Percentiles rank a stretch among this genome's conserved stretches.
Conservation (phyloP, 1,140 invertebrate genomes). For the Drosophila pallidifrons region DNA sequence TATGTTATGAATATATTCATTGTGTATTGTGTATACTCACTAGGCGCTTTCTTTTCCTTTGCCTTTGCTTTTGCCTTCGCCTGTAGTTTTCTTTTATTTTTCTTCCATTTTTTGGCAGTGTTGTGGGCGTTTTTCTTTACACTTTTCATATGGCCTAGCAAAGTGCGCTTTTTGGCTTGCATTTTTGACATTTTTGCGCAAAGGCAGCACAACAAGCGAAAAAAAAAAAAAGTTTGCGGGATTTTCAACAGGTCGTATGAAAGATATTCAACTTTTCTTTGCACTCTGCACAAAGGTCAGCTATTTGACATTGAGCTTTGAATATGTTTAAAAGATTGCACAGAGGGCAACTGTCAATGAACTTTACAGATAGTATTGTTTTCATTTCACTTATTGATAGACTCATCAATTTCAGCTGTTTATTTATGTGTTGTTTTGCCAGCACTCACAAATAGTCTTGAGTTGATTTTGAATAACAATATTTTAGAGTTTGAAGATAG, state of each 20-base stretch:
- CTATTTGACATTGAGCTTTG: constrained; percentile 36
- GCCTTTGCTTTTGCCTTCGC: constrained; percentile 16
- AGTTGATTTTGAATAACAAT: too few species aligned
- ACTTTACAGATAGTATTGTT: constrained; percentile 12
- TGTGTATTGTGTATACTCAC: constrained; percentile 53
- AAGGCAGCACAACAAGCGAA: constrained; percentile 1
- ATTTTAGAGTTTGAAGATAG: too few species aligned
- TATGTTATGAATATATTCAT: constrained; percentile 42
- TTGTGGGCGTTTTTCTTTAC: constrained; percentile 68
- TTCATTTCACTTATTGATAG: constrained; percentile 11
- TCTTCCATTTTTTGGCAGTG: constrained; percentile 29
- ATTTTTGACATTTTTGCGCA: constrained; percentile 40
- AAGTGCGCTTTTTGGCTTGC: constrained; percentile 56
- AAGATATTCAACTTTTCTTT: constrained; percentile 47
- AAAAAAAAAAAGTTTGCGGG: constrained; percentile 15
- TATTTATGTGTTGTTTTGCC: not conserved
- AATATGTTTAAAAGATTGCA: not conserved
- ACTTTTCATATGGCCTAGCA: constrained; percentile 38
- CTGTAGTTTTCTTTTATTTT: constrained; percentile 16
- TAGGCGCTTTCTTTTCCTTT: constrained; percentile 55
- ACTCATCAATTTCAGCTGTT: not conserved
- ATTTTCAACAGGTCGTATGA: constrained; percentile 70
- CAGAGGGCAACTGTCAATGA: constrained; percentile 27
- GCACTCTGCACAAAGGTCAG: constrained; percentile 45
- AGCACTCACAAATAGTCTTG: too few species aligned